Base-by-base conservation (phyloP, 2,113 vertebrate species). In the Fulmarus glacialis region DNA sequence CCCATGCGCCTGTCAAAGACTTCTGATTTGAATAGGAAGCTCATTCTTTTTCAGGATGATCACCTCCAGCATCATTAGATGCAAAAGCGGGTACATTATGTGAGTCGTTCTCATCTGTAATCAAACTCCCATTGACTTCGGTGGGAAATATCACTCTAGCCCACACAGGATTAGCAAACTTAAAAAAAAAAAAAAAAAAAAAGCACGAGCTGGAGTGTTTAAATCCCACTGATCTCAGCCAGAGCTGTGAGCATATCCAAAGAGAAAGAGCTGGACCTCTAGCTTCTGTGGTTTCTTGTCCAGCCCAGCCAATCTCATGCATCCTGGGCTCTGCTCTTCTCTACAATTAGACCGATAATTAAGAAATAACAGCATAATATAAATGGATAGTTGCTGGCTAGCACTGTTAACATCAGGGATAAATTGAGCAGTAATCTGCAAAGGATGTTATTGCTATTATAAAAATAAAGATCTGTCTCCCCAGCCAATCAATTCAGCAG, bases 391-490 rank as follows among this genome's bases (percentile, higher is more conserved):
- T 82, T 84, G 43, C 86, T 81, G 93, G 89, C 94, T 95, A 92
- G 72, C 96, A 80, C 82, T 12, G 86, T 95, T 95, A 95, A 82
- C 97, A 84, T 97, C 78, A 71, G 90, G 96, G 97, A 97, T 97
- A 98, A 98, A 98, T 96, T 84, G 97, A 98, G 97, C 97, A 90
- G 96, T 92, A 98, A 98, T 98, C 94, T 96, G 95, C 93, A 95
- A 97, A 97, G 98, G 97, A 98, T 98, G 97, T 98, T 98, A 97
- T 93, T 98, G 97, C 97, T 96, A 98, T 98, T 98, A 98, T 84
- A 98, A 98, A 98, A 98, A 98, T 97, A 97, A 98, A 98, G 98
- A 98, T 98, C 98, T 98, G 98, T 98, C 98, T 98, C 95, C 64
- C 32, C 84, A 97, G 90, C 98, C 98, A 98, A 98, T 98, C 98